phyloP scores from a whole-genome alignment of 2,113 vertebrate genomes.

The Thryonomys swinderianus region DNA sequence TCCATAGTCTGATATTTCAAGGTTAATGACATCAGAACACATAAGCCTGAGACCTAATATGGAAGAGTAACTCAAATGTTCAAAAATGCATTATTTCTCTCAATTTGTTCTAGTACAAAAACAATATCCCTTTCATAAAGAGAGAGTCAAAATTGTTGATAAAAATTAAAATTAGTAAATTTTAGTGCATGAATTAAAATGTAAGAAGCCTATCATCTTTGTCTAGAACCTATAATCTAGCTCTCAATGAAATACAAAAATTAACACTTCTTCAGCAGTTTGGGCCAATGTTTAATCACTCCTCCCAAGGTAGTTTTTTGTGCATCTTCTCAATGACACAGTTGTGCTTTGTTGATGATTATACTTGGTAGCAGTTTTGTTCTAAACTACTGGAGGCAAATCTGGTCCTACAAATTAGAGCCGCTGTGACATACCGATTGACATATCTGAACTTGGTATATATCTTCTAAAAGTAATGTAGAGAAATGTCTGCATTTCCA shows the following conservation, averaged over 20 bases:
- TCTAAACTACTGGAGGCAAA: neutral
- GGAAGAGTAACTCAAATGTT: neutral
- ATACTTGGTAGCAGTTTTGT: neutral
- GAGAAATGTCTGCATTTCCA: neutral
- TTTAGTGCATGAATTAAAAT: neutral
- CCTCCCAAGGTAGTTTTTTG: neutral
- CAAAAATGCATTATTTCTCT: neutral
- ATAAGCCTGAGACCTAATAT: conserved; percentile 33
- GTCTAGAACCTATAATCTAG: neutral
- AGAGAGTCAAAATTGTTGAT: neutral
- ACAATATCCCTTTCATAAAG: neutral
- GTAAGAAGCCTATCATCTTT: neutral
- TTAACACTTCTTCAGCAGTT: neutral
- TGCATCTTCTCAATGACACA: neutral
- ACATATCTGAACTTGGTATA: neutral
- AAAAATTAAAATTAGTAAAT: neutral
- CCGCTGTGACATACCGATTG: neutral
- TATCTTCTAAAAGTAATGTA: neutral
- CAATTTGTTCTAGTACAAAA: conserved; percentile 31
- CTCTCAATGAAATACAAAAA: neutral
- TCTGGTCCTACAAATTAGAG: neutral
- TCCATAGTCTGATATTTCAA: conserved; percentile 59
- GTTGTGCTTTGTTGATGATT: neutral
- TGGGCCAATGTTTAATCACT: neutral
- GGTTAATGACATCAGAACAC: conserved; percentile 61